Evolutionary conservation across 2,888 invertebrate genomes (phyloP), one percentile per base, ranked within the genome.

Genomic region (Nymphalis polychloros): DNA sequence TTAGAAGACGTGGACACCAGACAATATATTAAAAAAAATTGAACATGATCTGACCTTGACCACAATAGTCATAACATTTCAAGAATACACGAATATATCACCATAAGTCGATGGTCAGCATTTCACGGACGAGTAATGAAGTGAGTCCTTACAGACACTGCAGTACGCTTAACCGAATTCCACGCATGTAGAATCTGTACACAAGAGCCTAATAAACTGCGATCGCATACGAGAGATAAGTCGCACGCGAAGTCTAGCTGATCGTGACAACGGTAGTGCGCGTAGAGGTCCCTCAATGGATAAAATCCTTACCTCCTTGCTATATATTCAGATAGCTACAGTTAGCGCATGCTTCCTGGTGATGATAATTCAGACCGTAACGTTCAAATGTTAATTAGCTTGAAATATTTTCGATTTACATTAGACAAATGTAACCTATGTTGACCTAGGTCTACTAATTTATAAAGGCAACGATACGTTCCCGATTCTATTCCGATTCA

Each of bases 181-280:
- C 61, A 55, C 50, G 47, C 48, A 61, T 48, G 61, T 46, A 4
- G 49, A 49, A 27, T 31, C 60, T 61, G 35, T 55, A 55, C 61
- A 67, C 19, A 57, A 27, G 47, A n/a, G 47, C 23, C 55, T 67
- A 67, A 67, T 67, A 67, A 67, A 67, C 48, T 41, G 35, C 55
- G 70, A 70, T 70, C 64, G 66, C 53, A 65, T 65, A 55, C 66
- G 48, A 46, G 8, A 70, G 72, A 70, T 72, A 57, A 46, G 23
- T 41, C 35, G 60, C 72, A 72, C 72, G 72, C 72, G 65, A 72
- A 62, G 63, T 48, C 55, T 52, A 17, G 41, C 49, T 70, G 52
- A 64, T 68, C 70, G 70, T 71, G 68, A 71, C 70, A 57, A 55
- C 70, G 70, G 72, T 70, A 70, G 72, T 70, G 70, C 68, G 70